Conservation (phyloP, 2,888 invertebrate genomes). For the Himalopsyche tibetana region DNA sequence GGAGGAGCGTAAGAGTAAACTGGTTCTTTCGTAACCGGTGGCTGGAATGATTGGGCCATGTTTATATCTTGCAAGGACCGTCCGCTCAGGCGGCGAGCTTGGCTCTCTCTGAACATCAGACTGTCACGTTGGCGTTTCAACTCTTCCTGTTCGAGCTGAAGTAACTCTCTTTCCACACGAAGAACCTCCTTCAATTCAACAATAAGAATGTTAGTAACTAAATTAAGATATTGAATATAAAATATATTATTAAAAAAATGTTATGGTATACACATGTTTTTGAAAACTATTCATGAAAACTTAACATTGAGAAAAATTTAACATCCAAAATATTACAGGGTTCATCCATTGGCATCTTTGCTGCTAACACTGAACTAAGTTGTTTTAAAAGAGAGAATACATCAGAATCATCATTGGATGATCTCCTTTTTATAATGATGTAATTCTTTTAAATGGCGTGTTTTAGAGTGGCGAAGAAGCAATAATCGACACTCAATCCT, state of each 20-base stretch:
- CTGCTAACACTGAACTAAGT: not conserved
- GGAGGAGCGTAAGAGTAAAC: conserved; percentile 64
- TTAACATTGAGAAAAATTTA: too few relatives aligned
- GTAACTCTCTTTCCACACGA: conserved; percentile 86
- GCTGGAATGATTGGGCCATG: conserved; percentile 67
- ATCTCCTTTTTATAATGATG: too few relatives aligned
- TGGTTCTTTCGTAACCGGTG: conserved; percentile 56
- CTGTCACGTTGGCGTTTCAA: conserved; percentile 85
- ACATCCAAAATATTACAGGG: not conserved
- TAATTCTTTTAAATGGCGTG: too few relatives aligned
- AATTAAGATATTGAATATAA: not conserved
- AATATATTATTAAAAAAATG: not conserved
- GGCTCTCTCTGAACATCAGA: conserved; percentile 80
- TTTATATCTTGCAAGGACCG: conserved; percentile 82
- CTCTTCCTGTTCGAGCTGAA: conserved; percentile 88
- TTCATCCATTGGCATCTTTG: conserved; percentile 14
- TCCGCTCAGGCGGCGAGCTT: conserved; percentile 77
- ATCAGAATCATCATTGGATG: too few relatives aligned
- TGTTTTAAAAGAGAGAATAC: too few relatives aligned
- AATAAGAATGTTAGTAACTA: not conserved
- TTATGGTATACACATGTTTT: too few relatives aligned
- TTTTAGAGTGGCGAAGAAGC: too few relatives aligned
- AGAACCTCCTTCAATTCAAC: conserved; percentile 79
- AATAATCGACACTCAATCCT: too few relatives aligned
- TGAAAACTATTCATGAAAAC: too few relatives aligned